Evolutionary conservation across 2,888 invertebrate genomes (phyloP), one percentile per base, ranked within the genome.

Genomic region (Diadegma fenestrale): DNA sequence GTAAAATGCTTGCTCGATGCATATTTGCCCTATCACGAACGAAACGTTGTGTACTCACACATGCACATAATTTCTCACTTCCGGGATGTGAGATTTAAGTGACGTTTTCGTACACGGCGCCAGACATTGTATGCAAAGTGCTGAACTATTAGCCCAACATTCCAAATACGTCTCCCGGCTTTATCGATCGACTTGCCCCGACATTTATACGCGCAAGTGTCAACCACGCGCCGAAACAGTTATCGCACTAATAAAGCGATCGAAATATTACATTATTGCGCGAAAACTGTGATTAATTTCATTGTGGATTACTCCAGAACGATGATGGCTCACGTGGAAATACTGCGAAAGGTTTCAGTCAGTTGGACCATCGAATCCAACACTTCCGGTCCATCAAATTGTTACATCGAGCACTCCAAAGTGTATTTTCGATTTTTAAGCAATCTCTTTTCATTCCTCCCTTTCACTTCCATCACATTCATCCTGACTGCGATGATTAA

Each of bases 141-240:
- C 76, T 71, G 76, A 84, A 84, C 80, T 80, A 77, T 80, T 66
- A 80, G 54, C 58, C 48, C 64, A 76, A 80, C 84, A 84, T 76
- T 84, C 66, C 75, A 37, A 54, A 84, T 80, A 80, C 61, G 61
- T 71, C 75, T 33, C 54, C 43, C 37, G 68, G 22, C 43, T 71
- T 64, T 54, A 80, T 80, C 76, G 84, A 84, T 71, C 80, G 54
- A 41, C 33, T 22, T n/a, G 19, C 33, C n/a, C n/a, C 12, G 37
- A 80, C 75, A 76, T 63, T 43, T 63, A 76, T 72, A 22, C 33
- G 54, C 33, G 54, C 19, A 8, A 37, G 69, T 80, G 69, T 80
- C 63, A 71, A 45, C 54, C 26, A 22, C 19, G n/a, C 6, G 26
- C 43, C 43, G 63, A 10, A 51, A 45, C 19, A 8, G 14, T 58